Conservation (phyloP, 2,797 vertebrate genomes). For the Cacajao melanocephalus region DNA sequence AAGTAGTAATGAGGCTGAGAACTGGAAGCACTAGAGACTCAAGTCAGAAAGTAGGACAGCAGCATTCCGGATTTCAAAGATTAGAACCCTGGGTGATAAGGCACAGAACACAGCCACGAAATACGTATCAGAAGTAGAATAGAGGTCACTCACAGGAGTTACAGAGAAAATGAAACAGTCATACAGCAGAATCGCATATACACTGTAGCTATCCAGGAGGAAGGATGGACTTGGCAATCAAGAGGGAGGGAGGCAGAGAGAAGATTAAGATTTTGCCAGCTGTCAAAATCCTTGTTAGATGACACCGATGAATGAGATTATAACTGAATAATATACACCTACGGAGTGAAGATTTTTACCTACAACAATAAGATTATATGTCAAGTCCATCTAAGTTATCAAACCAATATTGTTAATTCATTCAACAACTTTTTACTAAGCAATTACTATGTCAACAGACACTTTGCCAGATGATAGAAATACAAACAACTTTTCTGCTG, state of each 20-base stretch:
- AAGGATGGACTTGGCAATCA: neutral
- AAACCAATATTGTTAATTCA: neutral
- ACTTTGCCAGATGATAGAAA: neutral
- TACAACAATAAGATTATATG: neutral
- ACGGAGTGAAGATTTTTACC: neutral
- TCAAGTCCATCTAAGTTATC: conserved; percentile 11
- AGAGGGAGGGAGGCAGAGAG: neutral
- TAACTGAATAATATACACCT: neutral
- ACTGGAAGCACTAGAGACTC: neutral
- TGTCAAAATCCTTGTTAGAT: conserved; percentile 7
- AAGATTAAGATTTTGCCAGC: neutral
- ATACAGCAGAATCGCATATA: neutral
- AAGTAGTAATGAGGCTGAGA: neutral
- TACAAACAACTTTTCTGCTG: neutral
- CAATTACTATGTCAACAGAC: neutral
- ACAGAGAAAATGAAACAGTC: neutral
- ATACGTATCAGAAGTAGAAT: neutral
- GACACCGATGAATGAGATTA: neutral
- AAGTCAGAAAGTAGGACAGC: neutral
- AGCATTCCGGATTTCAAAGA: conserved; percentile 25
- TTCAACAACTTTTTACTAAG: neutral
- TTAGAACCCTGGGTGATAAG: neutral
- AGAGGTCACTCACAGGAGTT: neutral
- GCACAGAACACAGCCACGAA: neutral
- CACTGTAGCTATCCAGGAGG: neutral